phyloP scores from a whole-genome alignment of 2,113 vertebrate species.

The Lathamus discolor region DNA sequence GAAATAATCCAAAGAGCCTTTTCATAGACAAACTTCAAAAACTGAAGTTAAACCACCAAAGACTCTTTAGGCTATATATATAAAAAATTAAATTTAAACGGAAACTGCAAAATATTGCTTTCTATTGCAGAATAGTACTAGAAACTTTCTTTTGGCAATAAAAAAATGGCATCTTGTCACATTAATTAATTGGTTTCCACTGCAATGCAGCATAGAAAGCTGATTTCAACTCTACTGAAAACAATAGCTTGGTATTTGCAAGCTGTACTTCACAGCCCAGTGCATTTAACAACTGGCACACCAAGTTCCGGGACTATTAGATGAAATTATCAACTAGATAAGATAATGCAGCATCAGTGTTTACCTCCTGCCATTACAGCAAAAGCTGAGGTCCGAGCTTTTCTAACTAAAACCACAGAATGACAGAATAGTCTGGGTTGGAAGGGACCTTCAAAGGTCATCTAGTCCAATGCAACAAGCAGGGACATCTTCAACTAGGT shows the following conservation, averaged over 20 bases:
- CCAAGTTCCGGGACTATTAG: constrained; percentile 12
- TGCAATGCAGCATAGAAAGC: constrained; percentile 22
- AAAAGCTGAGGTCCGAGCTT: neutral
- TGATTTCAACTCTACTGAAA: constrained; percentile 27
- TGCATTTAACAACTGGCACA: constrained; percentile 27
- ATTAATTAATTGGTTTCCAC: constrained; percentile 27
- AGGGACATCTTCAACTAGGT: neutral
- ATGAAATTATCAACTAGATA: constrained; percentile 49
- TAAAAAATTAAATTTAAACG: neutral
- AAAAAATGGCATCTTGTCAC: constrained; percentile 23
- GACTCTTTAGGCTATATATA: neutral
- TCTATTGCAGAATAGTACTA: neutral
- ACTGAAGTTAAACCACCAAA: neutral
- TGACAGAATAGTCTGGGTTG: neutral
- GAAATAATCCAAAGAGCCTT: neutral
- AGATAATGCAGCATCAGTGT: constrained; percentile 14
- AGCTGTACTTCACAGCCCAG: constrained; percentile 33
- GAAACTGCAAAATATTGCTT: neutral
- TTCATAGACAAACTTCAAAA: neutral
- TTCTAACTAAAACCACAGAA: neutral
- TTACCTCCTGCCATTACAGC: neutral
- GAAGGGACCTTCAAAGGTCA: neutral
- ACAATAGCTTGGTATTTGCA: constrained; percentile 49
- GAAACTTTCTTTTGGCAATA: neutral
- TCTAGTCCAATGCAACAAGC: neutral